phyloP scores from a whole-genome alignment of 2,113 vertebrate genomes.

The Ahaetulla prasina region DNA sequence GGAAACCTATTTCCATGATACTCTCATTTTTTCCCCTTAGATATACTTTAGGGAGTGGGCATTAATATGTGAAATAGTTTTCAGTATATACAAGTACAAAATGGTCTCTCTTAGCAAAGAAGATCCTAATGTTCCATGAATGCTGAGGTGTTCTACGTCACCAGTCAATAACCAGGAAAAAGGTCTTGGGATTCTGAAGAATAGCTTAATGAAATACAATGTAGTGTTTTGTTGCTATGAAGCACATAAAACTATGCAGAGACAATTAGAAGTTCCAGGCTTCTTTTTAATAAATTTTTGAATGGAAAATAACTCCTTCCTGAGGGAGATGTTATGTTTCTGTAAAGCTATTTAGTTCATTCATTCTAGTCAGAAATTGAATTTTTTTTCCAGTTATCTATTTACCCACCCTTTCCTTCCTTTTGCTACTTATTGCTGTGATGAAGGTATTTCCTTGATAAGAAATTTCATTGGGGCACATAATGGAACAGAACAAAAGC shows the following conservation, averaged over 20 bases:
- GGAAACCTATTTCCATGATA: background rate
- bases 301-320: background rate
- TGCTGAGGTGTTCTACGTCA: background rate
- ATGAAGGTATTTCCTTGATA: background rate
- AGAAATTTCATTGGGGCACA: background rate
- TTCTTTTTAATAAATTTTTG: background rate
- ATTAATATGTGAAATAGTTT: background rate
- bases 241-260: background rate
- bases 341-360: background rate
- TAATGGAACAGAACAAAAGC: background rate
- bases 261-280: background rate
- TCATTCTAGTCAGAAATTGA: background rate
- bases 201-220: background rate
- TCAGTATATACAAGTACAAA: background rate
- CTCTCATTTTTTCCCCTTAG: background rate
- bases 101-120: background rate
- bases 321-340: background rate
- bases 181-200: background rate
- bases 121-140: background rate
- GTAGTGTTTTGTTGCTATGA: background rate
- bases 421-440: background rate
- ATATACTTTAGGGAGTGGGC: background rate
- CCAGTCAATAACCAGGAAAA: background rate
- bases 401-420: background rate
- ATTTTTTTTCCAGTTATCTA: background rate